Conservation (phyloP, 2,797 vertebrate species). For the Aphelocoma californica region DNA sequence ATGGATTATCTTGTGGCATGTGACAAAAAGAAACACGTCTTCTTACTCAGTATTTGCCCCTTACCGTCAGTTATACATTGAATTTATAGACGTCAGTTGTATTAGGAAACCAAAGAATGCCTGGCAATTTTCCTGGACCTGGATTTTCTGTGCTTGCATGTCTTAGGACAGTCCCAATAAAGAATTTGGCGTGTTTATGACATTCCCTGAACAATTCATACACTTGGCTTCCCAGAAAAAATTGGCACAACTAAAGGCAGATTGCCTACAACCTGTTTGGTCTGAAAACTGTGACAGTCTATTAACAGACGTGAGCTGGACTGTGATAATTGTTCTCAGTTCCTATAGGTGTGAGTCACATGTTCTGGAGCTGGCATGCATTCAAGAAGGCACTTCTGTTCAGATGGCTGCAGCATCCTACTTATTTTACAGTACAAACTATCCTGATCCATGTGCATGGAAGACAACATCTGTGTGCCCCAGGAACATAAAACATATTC, state of each 20-base stretch:
- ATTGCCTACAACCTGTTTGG: not conserved
- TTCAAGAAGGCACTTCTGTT: not conserved
- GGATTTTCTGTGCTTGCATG: not conserved
- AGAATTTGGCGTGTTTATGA: not conserved
- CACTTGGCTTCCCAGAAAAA: not conserved
- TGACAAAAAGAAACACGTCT: not conserved
- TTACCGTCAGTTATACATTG: not conserved
- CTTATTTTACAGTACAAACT: not conserved
- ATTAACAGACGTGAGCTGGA: not conserved
- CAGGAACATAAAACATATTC: not conserved
- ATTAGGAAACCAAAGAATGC: not conserved
- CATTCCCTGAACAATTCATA: not conserved
- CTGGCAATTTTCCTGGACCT: not conserved
- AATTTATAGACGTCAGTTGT: not conserved
- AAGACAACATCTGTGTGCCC: not conserved
- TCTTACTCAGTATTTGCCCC: not conserved
- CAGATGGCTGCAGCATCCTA: not conserved
- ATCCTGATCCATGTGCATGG: accelerated
- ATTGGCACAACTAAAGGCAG: not conserved
- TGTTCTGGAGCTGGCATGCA: not conserved
- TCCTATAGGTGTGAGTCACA: not conserved
- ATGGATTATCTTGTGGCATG: not conserved
- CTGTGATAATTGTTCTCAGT: not conserved
- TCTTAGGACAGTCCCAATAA: not conserved
- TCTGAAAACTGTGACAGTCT: not conserved